Percentiles rank a stretch among this genome's conserved stretches.
Evolutionary conservation across 2,113 vertebrate species (phyloP).

Genomic region (Boulengeromyrus knoepffleri): DNA sequence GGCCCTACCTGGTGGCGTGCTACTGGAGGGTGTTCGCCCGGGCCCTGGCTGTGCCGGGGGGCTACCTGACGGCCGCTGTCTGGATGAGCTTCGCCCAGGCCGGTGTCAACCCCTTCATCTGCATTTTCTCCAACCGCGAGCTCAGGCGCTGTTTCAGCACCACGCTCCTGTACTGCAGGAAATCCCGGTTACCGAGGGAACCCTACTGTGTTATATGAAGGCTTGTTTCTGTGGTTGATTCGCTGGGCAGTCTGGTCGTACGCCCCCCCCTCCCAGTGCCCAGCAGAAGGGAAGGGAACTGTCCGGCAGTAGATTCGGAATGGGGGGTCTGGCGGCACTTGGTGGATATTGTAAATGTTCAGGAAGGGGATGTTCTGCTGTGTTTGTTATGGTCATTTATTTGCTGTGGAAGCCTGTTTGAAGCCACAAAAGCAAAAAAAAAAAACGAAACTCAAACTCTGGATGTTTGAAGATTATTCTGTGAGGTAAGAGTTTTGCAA

Average conservation of each 20-base stretch:
- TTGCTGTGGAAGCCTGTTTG: slow-evolving; percentile 48
- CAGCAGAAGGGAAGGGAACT: slow-evolving; percentile 51
- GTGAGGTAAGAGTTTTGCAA: slow-evolving; percentile 45
- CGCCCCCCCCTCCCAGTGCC: background rate
- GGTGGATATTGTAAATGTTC: slow-evolving; percentile 22
- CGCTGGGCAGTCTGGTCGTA: background rate
- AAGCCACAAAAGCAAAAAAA: slow-evolving; percentile 57
- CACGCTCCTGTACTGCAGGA: slow-evolving; percentile 99
- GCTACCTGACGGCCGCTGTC: slow-evolving; percentile 96
- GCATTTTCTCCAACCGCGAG: slow-evolving; percentile 99
- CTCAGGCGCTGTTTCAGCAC: slow-evolving; percentile 99
- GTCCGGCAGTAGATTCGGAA: slow-evolving; percentile 46
- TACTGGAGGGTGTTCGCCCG: slow-evolving; percentile 98
- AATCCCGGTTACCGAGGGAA: slow-evolving; percentile 99
- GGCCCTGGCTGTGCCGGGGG: slow-evolving; percentile 87
- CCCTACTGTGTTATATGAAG: slow-evolving; percentile 99
- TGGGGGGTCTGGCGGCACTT: slow-evolving; percentile 47
- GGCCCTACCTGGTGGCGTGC: slow-evolving; percentile 96
- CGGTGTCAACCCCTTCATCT: slow-evolving; percentile 99
- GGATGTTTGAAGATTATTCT: slow-evolving; percentile 56
- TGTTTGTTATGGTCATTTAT: slow-evolving; percentile 69
- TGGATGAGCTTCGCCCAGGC: slow-evolving; percentile 99
- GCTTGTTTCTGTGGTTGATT: slow-evolving; percentile 39
- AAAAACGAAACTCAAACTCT: slow-evolving; percentile 32
- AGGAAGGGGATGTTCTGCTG: slow-evolving; percentile 48